phyloP scores from a whole-genome alignment of 2,888 invertebrate genomes.

The Crossocerus cetratus region DNA sequence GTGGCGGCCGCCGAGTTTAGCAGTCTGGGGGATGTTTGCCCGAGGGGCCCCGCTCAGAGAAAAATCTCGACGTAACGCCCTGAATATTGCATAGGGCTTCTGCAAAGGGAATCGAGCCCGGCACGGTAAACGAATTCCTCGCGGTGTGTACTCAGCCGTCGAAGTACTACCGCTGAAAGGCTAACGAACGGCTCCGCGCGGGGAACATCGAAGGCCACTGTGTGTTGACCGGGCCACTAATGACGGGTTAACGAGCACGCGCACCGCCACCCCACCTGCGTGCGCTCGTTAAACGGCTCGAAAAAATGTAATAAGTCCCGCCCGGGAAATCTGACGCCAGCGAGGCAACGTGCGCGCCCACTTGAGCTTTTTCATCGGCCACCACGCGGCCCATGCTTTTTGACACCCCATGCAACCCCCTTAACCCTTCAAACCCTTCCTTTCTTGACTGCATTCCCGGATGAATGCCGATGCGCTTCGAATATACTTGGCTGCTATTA shows the following conservation, averaged over 20 bases:
- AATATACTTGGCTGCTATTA: no score
- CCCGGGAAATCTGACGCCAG: conserved; percentile 29
- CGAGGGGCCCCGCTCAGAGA: background rate
- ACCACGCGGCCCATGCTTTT: conserved; percentile 11
- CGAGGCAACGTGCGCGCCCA: background rate
- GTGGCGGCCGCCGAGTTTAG: no score
- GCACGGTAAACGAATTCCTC: conserved; percentile 6
- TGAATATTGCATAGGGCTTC: conserved; percentile 13
- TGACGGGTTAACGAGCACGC: conserved; percentile 57
- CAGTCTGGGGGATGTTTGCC: background rate
- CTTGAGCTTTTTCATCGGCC: conserved; percentile 22
- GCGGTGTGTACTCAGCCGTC: conserved; percentile 1
- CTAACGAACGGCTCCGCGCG: conserved; percentile 26
- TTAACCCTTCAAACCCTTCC: no score
- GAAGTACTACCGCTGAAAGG: conserved; percentile 20
- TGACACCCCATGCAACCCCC: background rate
- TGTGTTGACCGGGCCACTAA: conserved; percentile 49
- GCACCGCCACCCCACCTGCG: conserved; percentile 15
- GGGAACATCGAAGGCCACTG: conserved; percentile 34
- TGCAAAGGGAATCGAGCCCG: background rate
- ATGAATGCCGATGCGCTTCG: no score
- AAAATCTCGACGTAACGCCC: background rate
- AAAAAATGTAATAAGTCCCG: conserved; percentile 32
- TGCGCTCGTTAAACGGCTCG: conserved; percentile 54
- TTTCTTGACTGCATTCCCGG: no score